Percentiles rank a stretch among this genome's conserved stretches.
phyloP scores from a whole-genome alignment of 2,888 invertebrate genomes.

The Sicus ferrugineus region DNA sequence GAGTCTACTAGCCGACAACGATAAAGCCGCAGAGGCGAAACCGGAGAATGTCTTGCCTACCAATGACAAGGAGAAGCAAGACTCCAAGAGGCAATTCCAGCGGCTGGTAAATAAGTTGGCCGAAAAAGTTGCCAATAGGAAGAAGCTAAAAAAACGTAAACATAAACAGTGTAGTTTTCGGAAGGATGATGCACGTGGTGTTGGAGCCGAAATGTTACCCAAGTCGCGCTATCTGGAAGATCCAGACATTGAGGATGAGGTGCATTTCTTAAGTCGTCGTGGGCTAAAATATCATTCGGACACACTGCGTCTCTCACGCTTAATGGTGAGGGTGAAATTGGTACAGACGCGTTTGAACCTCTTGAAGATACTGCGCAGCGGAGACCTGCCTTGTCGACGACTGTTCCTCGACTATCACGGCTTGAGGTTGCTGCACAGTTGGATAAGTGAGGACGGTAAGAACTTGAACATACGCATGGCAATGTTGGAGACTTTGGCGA shows the following conservation, averaged over 20 bases:
- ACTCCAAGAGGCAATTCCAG: slow-evolving; percentile 44
- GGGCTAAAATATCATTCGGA: slow-evolving; percentile 90
- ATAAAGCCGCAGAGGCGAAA: slow-evolving; percentile 46
- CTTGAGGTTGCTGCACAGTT: slow-evolving; percentile 86
- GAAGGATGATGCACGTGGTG: slow-evolving; percentile 36
- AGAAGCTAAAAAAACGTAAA: slow-evolving; percentile 57
- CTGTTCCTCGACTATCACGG: slow-evolving; percentile 95
- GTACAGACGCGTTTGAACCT: slow-evolving; percentile 78
- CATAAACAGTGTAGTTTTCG: slow-evolving; percentile 41
- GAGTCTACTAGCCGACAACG: slow-evolving; percentile 55
- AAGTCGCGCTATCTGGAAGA: slow-evolving; percentile 68
- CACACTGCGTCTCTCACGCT: slow-evolving; percentile 85
- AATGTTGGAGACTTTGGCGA: slow-evolving; percentile 80
- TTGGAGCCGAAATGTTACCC: slow-evolving; percentile 22
- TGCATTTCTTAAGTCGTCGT: slow-evolving; percentile 78
- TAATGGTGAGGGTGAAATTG: slow-evolving; percentile 92
- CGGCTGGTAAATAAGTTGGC: slow-evolving; percentile 44
- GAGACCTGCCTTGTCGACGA: slow-evolving; percentile 82
- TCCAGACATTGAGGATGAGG: slow-evolving; percentile 82
- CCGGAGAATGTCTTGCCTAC: slow-evolving; percentile 39
- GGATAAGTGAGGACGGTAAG: slow-evolving; percentile 79
- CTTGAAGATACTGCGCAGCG: slow-evolving; percentile 79
- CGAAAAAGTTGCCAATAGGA: slow-evolving; percentile 48
- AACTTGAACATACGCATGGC: slow-evolving; percentile 69
- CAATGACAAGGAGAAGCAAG: slow-evolving; percentile 36